Evolutionary conservation across 1,140 invertebrate genomes (phyloP).

Genomic region (Magallana ariakensis): DNA sequence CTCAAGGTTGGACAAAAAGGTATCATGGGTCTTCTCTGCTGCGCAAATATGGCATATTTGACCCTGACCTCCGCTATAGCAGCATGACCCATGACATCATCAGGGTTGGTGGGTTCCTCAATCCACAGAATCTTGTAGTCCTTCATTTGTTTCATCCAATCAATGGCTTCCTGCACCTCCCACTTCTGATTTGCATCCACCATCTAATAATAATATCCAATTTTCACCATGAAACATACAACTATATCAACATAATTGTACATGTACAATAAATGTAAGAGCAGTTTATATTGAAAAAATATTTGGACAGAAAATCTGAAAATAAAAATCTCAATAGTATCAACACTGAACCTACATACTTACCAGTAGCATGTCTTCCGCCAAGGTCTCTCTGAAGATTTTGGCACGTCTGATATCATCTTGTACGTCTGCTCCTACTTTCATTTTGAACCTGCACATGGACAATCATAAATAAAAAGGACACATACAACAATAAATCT

Average conservation of each 20-base stretch:
- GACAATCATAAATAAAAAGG: neutral
- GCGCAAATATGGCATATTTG: neutral
- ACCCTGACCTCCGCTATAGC: constrained; percentile 84
- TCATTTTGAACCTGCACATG: constrained; percentile 87
- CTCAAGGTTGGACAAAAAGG: no score
- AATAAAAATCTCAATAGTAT: no score
- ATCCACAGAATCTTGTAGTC: constrained; percentile 91
- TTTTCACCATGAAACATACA: neutral
- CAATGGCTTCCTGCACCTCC: constrained; percentile 91
- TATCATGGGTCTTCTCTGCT: no score
- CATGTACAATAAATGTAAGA: no score
- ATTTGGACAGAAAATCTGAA: no score
- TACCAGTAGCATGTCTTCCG: constrained; percentile 86
- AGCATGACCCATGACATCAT: constrained; percentile 92
- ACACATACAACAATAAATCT: neutral
- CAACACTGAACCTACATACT: constrained; percentile 53
- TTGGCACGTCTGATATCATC: constrained; percentile 87
- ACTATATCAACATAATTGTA: no score
- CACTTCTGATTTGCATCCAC: constrained; percentile 95
- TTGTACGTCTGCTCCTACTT: constrained; percentile 91
- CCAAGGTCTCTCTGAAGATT: constrained; percentile 88
- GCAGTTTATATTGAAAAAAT: no score
- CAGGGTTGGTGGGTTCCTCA: constrained; percentile 95
- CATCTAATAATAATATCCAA: constrained; percentile 81
- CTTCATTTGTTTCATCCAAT: constrained; percentile 90